Evolutionary conservation across 2,888 invertebrate species (phyloP).

Genomic region (Phyto melanocephala): DNA sequence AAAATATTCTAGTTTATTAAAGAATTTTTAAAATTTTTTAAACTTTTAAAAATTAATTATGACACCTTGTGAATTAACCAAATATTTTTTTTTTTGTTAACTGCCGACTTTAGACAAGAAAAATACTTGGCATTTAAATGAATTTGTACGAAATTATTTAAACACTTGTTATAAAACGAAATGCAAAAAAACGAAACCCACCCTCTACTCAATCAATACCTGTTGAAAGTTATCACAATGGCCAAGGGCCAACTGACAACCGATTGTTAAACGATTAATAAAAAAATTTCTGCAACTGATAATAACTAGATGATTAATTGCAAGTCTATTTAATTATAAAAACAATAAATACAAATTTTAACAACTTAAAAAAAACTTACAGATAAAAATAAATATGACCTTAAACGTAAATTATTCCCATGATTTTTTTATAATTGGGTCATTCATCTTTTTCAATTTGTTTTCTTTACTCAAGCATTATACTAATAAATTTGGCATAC

Average conservation of each 20-base stretch:
- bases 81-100: too few species aligned
- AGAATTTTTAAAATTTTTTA: too few species aligned
- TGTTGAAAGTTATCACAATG: conserved; percentile 4
- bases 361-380: not conserved
- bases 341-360: not conserved
- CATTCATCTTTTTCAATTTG: conserved; percentile 30
- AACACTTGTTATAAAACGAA: conserved; percentile 7
- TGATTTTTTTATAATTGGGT: conserved; percentile 20
- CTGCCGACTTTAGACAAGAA: too few species aligned
- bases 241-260: conserved; percentile 35
- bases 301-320: conserved; percentile 6
- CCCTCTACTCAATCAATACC: conserved; percentile 18
- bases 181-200: not conserved
- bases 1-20: too few species aligned
- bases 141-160: not conserved
- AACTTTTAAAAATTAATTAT: too few species aligned
- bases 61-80: too few species aligned
- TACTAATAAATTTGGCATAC: not conserved
- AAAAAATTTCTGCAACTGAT: conserved; percentile 13
- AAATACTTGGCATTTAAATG: not conserved
- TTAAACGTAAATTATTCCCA: conserved; percentile 26
- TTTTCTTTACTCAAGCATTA: not conserved
- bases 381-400: conserved; percentile 35
- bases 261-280: not conserved
- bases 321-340: not conserved